Evolutionary conservation across 2,888 invertebrate species (phyloP), one percentile per base, ranked within the genome.

Genomic region (Dryomyza anilis): DNA sequence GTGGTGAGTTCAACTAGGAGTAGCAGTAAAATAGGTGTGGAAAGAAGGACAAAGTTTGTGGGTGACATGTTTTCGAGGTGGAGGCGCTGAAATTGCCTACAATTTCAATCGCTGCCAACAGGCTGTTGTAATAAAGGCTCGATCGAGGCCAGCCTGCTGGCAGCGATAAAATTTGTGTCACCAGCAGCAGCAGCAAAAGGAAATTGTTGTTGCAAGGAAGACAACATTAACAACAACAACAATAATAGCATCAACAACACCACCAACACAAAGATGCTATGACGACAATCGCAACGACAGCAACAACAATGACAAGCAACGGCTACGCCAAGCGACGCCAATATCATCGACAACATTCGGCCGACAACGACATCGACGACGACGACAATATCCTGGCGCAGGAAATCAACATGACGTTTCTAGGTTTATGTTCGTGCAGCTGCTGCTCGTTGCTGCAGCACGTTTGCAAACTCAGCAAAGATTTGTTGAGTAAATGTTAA

Each of bases 341-440:
- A 59, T 48, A 59, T 48, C n/a, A n/a, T n/a, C 59, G 59, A 48
- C 46, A 33, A 46, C 30, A 46, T 58, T 58, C 30, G 8, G 30
- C 50, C 39, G 12, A 12, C 39, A 14, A 12, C 3, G 3, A 12
- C 39, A 2, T n/a, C 39, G 3, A 2, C 39, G 14, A 3, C 39
- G 12, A 16, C 21, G 33, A 48, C 59, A 45, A 59, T 59, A 48
- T 59, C 59, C 59, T 30, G 59, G 39, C 39, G 21, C 46, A 46
- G 59, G 59, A 59, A 59, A 29, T 59, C 23, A 59, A 59, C 39
- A 56, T 43, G 56, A 39, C 39, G 43, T 43, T 43, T 43, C 43
- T 43, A 36, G 23, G 56, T 56, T 56, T 43, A 23, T 56, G 39
- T 56, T 25, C 25, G 39, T 56, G 56, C 56, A 56, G 56, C 56